Conservation (phyloP, 2,888 invertebrate species). For the Limnephilus lunatus region DNA sequence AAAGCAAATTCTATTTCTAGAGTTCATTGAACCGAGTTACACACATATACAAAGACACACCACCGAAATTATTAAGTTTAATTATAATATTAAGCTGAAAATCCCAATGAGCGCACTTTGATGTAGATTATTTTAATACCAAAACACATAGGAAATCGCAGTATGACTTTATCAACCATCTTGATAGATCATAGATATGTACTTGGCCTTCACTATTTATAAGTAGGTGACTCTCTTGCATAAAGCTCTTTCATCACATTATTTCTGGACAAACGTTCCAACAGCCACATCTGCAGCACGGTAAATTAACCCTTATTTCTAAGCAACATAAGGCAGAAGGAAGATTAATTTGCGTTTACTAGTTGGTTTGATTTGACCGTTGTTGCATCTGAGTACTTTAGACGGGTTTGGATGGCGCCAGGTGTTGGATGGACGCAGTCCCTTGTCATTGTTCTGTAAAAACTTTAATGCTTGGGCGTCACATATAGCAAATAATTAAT, state of each 20-base stretch:
- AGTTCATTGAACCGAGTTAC: no score
- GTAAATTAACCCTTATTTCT: neutral
- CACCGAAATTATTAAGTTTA: neutral
- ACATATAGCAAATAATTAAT: neutral
- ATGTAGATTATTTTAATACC: neutral
- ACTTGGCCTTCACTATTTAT: neutral
- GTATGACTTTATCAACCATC: conserved; percentile 19
- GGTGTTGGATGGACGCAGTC: neutral
- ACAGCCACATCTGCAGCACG: neutral
- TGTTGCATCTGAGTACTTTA: neutral
- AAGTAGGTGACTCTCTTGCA: neutral
- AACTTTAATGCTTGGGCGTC: neutral
- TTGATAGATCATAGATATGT: neutral
- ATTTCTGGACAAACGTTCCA: neutral
- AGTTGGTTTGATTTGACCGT: neutral
- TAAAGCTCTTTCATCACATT: conserved; percentile 6
- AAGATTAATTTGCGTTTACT: neutral
- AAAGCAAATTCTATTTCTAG: no score
- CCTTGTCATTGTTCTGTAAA: neutral
- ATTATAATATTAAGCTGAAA: neutral
- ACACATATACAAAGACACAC: no score
- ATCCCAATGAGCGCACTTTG: neutral
- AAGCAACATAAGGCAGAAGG: neutral
- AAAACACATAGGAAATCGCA: neutral
- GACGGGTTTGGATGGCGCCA: conserved; percentile 16